Conservation (phyloP, 2,113 vertebrate genomes). For the Andinoacara biseriatus region DNA sequence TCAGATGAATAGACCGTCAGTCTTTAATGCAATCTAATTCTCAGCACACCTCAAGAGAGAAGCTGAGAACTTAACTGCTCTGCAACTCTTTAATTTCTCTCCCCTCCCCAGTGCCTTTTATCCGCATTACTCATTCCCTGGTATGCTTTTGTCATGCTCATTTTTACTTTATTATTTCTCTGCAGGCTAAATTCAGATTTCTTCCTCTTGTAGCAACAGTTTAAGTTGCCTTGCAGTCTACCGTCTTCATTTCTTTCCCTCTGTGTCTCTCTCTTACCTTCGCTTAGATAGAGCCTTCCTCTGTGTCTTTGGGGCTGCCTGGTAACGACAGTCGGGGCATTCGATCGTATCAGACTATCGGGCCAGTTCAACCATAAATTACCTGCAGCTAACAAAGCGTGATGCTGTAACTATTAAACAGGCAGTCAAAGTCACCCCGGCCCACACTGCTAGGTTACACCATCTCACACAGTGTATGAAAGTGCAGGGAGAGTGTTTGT, state of each 20-base stretch:
- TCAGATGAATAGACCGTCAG: constrained; percentile 98
- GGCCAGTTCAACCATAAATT: constrained; percentile 79
- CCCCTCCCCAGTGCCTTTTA: constrained; percentile 29
- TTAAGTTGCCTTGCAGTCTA: background rate
- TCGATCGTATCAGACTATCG: constrained; percentile 76
- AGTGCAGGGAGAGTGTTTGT: constrained; percentile 9
- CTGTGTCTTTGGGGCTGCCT: constrained; percentile 66
- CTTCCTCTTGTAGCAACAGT: constrained; percentile 24
- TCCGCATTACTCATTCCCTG: constrained; percentile 60
- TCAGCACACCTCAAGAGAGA: constrained; percentile 86
- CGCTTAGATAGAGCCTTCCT: constrained; percentile 45
- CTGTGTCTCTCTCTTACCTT: constrained; percentile 6
- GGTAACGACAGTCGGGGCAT: constrained; percentile 70
- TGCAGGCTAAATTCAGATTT: constrained; percentile 4
- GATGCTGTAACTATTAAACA: constrained; percentile 76
- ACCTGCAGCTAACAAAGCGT: constrained; percentile 79
- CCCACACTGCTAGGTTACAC: constrained; percentile 49
- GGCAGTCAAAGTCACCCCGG: constrained; percentile 78
- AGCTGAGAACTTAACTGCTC: constrained; percentile 82
- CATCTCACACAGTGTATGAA: constrained; percentile 25
- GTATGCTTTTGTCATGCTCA: constrained; percentile 39
- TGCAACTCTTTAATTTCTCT: constrained; percentile 62
- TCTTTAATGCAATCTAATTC: constrained; percentile 97
- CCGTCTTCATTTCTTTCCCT: constrained; percentile 20
- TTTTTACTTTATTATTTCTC: constrained; percentile 50